Evolutionary conservation across 2,113 vertebrate species (phyloP).

Genomic region (Terrapene triunguis): DNA sequence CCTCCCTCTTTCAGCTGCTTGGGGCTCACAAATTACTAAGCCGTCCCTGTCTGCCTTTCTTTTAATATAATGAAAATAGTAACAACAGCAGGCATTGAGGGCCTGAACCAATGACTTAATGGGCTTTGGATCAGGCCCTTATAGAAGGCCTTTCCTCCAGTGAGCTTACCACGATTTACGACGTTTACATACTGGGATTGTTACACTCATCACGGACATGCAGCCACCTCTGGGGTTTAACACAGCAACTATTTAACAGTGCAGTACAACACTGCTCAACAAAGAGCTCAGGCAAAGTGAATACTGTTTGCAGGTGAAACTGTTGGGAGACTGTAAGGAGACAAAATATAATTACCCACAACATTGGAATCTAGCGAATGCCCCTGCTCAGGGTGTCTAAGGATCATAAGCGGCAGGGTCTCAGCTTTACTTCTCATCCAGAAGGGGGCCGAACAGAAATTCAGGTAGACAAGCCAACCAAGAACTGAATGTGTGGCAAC

Average conservation of each 20-base stretch:
- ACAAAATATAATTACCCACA: not conserved
- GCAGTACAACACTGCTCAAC: not conserved
- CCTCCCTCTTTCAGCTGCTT: not conserved
- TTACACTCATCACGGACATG: not conserved
- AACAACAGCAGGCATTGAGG: slow-evolving; percentile 69
- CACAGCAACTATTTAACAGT: not conserved
- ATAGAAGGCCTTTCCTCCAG: not conserved
- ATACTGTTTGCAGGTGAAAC: not conserved
- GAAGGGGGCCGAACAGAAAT: not conserved
- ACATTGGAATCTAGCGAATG: not conserved
- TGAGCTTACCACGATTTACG: not conserved
- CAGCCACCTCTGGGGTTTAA: not conserved
- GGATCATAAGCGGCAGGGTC: not conserved
- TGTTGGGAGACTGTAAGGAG: not conserved
- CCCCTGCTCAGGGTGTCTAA: not conserved
- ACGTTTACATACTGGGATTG: not conserved
- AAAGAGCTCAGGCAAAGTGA: not conserved
- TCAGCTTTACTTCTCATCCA: not conserved
- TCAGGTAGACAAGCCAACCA: not conserved
- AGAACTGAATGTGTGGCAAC: not conserved
- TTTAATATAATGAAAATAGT: slow-evolving; percentile 58
- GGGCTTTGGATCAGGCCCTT: slow-evolving; percentile 5
- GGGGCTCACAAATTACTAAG: slow-evolving; percentile 54
- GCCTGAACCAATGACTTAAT: not conserved
- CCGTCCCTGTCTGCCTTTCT: slow-evolving; percentile 32